A percentile compares a stretch with the other conserved stretches of the same genome.
Evolutionary conservation across 2,113 vertebrate genomes (phyloP).

Genomic region (Loxodonta africana): DNA sequence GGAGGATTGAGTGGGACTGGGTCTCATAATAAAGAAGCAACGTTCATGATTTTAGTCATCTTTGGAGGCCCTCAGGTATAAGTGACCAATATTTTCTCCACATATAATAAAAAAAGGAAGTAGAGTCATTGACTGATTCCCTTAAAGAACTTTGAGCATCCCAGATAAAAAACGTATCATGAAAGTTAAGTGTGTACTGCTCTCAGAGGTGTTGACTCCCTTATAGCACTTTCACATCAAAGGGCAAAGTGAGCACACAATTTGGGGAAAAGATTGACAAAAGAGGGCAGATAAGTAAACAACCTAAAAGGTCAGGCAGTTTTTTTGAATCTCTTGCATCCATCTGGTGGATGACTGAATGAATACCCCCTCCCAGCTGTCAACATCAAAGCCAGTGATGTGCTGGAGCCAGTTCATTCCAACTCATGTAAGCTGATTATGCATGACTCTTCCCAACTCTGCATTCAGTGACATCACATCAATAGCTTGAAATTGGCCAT

Average conservation of each 20-base stretch:
- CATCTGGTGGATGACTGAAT: not conserved
- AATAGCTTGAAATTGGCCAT: constrained; percentile 34
- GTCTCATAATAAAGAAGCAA: constrained; percentile 6
- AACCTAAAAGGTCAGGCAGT: not conserved
- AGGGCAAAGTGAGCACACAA: constrained; percentile 24
- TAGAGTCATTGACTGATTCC: not conserved
- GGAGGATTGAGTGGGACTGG: constrained; percentile 20
- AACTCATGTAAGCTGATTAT: constrained; percentile 29
- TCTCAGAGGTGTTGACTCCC: constrained; percentile 32
- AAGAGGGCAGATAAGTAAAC: not conserved
- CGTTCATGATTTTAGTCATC: not conserved
- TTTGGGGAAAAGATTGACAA: not conserved
- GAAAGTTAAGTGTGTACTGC: not conserved
- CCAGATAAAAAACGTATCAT: constrained; percentile 23
- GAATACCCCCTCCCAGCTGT: not conserved
- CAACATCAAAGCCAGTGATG: constrained; percentile 5
- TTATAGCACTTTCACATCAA: constrained; percentile 35
- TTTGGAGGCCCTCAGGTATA: constrained; percentile 15
- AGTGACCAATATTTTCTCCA: constrained; percentile 22
- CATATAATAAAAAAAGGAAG: constrained; percentile 42
- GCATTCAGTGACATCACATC: constrained; percentile 25
- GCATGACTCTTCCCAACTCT: not conserved
- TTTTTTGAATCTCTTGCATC: constrained; percentile 35
- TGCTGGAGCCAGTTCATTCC: not conserved
- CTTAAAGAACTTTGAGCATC: not conserved